Conservation (phyloP, 2,113 vertebrate species). For the Turdus rufiventris region DNA sequence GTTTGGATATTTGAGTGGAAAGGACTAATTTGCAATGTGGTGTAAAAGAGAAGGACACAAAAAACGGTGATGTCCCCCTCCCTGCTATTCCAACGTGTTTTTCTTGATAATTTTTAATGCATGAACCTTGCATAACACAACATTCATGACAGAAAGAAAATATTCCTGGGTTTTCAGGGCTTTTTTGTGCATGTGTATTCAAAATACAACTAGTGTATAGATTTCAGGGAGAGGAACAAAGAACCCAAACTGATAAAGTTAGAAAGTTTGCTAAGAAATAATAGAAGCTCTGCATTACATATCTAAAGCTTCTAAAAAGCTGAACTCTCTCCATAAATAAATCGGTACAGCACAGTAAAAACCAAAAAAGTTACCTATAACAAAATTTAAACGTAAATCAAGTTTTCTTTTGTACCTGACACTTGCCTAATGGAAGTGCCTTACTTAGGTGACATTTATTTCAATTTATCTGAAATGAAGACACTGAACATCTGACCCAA, state of each 20-base stretch:
- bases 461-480: not conserved
- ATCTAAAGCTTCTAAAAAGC: not conserved
- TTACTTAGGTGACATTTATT: not conserved
- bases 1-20: not conserved
- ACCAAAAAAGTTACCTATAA: not conserved
- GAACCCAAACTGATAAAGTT: not conserved
- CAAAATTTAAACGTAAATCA: not conserved
- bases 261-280: not conserved
- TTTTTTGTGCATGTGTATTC: not conserved
- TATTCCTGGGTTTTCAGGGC: accelerated
- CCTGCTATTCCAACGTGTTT: not conserved
- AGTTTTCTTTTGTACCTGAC: not conserved
- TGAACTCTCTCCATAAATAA: not conserved
- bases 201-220: not conserved
- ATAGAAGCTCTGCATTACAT: not conserved
- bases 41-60: not conserved
- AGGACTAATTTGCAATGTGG: not conserved
- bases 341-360: not conserved
- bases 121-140: not conserved
- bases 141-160: not conserved
- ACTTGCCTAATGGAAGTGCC: not conserved
- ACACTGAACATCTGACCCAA: not conserved
- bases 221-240: not conserved
- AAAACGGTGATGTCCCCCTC: not conserved
- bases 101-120: not conserved